Conservation (phyloP, 2,888 invertebrate species). For the Zelleria hepariella region DNA sequence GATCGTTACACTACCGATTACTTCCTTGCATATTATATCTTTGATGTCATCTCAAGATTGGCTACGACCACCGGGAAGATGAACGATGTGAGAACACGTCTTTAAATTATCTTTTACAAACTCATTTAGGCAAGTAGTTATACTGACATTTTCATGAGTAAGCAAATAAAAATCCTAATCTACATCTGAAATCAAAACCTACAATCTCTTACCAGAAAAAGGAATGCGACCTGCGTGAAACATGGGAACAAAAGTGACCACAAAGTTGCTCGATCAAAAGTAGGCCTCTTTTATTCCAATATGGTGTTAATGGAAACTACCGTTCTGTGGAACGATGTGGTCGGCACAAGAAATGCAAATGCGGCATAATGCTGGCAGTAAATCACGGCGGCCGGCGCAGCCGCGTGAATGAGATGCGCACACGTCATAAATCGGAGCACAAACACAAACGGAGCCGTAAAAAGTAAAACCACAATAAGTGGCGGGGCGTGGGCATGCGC, state of each 20-base stretch:
- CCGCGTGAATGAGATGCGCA: slow-evolving; percentile 11
- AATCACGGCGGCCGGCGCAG: not conserved
- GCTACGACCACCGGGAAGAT: too few relatives aligned
- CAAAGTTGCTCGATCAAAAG: not conserved
- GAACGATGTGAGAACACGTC: too few relatives aligned
- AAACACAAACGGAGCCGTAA: slow-evolving; percentile 20
- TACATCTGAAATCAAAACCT: too few relatives aligned
- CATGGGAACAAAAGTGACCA: not conserved
- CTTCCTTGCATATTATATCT: not conserved
- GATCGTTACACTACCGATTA: not conserved
- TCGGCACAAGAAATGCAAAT: not conserved
- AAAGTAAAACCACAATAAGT: slow-evolving; percentile 10
- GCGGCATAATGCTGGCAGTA: not conserved
- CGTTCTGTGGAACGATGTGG: not conserved
- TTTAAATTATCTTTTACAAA: too few relatives aligned
- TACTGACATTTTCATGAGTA: too few relatives aligned
- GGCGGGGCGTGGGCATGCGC: slow-evolving; percentile 22
- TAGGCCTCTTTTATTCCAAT: not conserved
- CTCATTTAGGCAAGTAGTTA: too few relatives aligned
- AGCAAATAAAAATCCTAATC: too few relatives aligned
- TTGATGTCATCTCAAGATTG: not conserved
- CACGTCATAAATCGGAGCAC: slow-evolving; percentile 14
- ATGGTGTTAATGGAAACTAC: not conserved
- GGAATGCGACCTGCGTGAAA: not conserved
- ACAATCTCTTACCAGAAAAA: too few relatives aligned